A percentile compares a stretch with the other conserved stretches of the same genome.
These are phyloP conservation scores for Macrotrachela quadricornifera DNA, from an alignment of 1,140 invertebrate species.

Conservation along the genomic window DNA sequence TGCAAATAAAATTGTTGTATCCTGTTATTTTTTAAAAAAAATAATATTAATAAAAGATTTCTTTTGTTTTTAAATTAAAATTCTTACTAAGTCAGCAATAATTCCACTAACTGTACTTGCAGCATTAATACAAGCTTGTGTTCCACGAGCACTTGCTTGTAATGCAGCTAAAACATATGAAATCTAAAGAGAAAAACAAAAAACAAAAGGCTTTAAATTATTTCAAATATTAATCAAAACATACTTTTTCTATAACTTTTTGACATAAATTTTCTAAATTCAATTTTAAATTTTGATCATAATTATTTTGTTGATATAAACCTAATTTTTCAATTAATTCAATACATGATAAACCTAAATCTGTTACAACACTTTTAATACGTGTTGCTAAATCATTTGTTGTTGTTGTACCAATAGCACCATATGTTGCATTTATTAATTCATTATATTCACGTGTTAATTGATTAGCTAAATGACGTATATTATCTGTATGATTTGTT, in stretches of 20 bases:
- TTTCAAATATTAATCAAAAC: neutral
- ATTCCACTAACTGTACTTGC: constrained; percentile 92
- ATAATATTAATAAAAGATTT: neutral
- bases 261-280: constrained; percentile 61
- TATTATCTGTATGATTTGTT: constrained; percentile 49
- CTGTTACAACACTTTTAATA: constrained; percentile 53
- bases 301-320: constrained; percentile 45
- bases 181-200: neutral
- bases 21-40: constrained; percentile 37
- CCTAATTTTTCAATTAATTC: constrained; percentile 56
- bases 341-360: constrained; percentile 56
- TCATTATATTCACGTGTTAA: constrained; percentile 67
- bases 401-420: constrained; percentile 57
- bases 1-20: constrained; percentile 97
- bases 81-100: constrained; percentile 54
- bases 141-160: constrained; percentile 40
- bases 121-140: constrained; percentile 89
- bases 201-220: no score
- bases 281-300: constrained; percentile 47
- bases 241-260: constrained; percentile 62
- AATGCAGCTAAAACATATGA: neutral
- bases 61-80: neutral
- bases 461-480: constrained; percentile 53
- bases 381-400: constrained; percentile 49
- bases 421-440: constrained; percentile 62